Base-by-base conservation (phyloP, 1,140 invertebrate species). In the Musca domestica region DNA sequence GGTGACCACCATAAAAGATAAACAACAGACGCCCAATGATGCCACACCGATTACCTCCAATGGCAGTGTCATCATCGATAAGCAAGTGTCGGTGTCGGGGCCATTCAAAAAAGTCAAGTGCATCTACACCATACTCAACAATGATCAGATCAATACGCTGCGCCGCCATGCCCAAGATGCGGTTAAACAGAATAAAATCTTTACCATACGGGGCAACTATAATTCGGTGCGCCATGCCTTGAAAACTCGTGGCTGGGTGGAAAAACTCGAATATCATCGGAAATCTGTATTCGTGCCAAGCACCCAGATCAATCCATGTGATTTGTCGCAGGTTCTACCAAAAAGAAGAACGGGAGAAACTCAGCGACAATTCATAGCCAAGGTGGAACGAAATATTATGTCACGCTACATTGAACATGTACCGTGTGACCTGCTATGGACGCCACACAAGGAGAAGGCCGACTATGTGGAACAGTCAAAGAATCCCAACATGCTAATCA, bases 361-460 rank as follows among this genome's bases (percentile, higher is more conserved):
- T 0, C 67, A 77, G 0, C 73, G 78, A 0, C 77, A 81, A 41
- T 81, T 81, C 65, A 71, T 81, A 52, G 68, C 70, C 6, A 89
- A 87, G 74, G 86, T 85, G 66, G 86, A 87, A 74, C 82, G 85
- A 70, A 86, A 86, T 72, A 88, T 89, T 49, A 85, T 89, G 73
- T 88, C 85, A 3, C 84, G 88, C 69, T 87, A 89, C 75, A 82
- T 90, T 71, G 87, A 89, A 75, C 85, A 91, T 74, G 87, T 89
- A 72, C 87, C 89, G 0, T 89, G 94, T 3, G 91, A 94, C 73
- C 93, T 96, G 71, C 86, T 95, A 49, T 97, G 94, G 94, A 93
- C 92, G 22, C 88, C 92, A 27, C 89, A 92, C 64, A 87, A 91
- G 67, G 94, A 95, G 73, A 90, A 88, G 81, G 89, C 91, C 68